Evolutionary conservation across 2,888 invertebrate species (phyloP).

Genomic region (Athetis lepigone): DNA sequence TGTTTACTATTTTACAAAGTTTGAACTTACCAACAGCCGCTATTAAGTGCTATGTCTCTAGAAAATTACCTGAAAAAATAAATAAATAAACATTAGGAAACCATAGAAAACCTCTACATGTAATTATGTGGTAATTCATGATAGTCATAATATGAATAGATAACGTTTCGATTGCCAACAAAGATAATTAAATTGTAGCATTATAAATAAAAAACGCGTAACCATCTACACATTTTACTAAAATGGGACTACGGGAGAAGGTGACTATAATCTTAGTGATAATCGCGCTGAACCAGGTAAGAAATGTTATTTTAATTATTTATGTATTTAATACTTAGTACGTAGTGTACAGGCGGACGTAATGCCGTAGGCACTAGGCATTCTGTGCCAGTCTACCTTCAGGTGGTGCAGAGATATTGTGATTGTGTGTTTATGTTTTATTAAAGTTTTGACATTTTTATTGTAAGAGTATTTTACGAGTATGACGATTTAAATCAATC

Average conservation of each 20-base stretch:
- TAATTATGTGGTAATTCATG: slow-evolving; percentile 26
- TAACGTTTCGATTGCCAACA: slow-evolving; percentile 45
- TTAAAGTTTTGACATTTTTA: too few species aligned
- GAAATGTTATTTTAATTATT: slow-evolving; percentile 30
- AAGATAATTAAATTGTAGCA: slow-evolving; percentile 20
- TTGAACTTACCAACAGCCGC: background rate
- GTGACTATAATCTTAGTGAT: slow-evolving; percentile 68
- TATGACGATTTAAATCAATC: too few species aligned
- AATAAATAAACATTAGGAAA: slow-evolving; percentile 18
- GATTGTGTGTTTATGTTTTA: too few species aligned
- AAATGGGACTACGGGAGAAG: slow-evolving; percentile 77
- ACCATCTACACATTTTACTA: slow-evolving; percentile 56
- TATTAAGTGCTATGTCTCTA: background rate
- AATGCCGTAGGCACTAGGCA: too few species aligned
- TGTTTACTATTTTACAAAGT: background rate
- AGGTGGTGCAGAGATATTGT: too few species aligned
- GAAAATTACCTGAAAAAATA: slow-evolving; percentile 52
- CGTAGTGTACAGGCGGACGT: too few species aligned
- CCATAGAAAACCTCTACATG: slow-evolving; percentile 14
- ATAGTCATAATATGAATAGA: slow-evolving; percentile 17
- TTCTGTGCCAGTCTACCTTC: too few species aligned
- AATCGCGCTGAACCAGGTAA: slow-evolving; percentile 72
- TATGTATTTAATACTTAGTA: too few species aligned
- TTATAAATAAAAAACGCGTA: slow-evolving; percentile 62
- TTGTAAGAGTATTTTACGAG: too few species aligned